phyloP scores from a whole-genome alignment of 2,113 vertebrate species.

The Ptyas mucosa region DNA sequence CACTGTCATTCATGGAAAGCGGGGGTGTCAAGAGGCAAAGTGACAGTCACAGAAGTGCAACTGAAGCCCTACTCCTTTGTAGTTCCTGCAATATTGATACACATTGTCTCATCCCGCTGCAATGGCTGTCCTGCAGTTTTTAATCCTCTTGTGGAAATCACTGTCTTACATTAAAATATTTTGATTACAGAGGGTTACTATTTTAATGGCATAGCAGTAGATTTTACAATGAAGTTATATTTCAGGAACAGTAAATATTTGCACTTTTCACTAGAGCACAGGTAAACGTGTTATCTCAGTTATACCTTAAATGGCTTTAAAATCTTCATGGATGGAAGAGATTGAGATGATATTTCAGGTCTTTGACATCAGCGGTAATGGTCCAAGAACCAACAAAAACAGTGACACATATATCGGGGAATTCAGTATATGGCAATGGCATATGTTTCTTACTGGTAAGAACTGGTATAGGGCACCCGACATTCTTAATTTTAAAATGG shows the following conservation, averaged over 20 bases:
- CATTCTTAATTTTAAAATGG: constrained; percentile 2
- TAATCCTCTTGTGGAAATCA: not conserved
- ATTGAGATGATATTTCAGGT: not conserved
- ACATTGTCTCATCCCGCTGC: not conserved
- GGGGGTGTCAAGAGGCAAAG: not conserved
- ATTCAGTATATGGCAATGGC: no score
- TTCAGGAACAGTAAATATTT: not conserved
- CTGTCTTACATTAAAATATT: not conserved
- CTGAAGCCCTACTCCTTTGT: not conserved
- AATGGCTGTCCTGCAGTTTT: not conserved
- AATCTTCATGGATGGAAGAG: not conserved
- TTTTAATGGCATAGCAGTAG: not conserved
- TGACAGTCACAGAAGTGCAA: not conserved
- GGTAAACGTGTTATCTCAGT: not conserved
- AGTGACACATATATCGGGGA: not conserved
- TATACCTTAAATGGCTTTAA: not conserved
- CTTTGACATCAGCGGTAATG: not conserved
- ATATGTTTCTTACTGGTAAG: not conserved
- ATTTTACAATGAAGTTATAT: not conserved
- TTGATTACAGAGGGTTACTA: not conserved
- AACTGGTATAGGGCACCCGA: not conserved
- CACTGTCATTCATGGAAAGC: not conserved
- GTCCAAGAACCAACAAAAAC: not conserved
- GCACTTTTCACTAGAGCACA: not conserved
- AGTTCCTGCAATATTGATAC: not conserved